phyloP scores from a whole-genome alignment of 2,888 invertebrate genomes.

The Eueremaeus valkanovi region DNA sequence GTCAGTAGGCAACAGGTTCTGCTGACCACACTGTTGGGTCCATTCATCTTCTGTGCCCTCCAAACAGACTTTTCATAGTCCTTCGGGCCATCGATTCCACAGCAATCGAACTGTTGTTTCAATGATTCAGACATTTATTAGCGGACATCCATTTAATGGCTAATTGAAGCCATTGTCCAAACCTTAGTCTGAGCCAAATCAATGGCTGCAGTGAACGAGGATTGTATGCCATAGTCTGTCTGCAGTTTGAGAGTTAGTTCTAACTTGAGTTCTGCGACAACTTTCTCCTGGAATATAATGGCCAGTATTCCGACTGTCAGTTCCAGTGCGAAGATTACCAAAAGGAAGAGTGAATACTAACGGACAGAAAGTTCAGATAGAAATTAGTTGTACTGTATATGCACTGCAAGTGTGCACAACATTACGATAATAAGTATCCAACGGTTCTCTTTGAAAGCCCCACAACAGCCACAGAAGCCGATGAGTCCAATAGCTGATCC shows the following conservation, averaged over 20 bases:
- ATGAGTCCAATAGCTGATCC: conserved; percentile 58
- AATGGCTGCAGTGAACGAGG: conserved; percentile 54
- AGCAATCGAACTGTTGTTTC: conserved; percentile 47
- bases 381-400: no score
- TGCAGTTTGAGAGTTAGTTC: conserved; percentile 52
- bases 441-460: conserved; percentile 57
- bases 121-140: no score
- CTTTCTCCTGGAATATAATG: conserved; percentile 52
- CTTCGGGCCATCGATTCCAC: conserved; percentile 45
- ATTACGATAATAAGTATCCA: conserved; percentile 55
- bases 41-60: conserved; percentile 39
- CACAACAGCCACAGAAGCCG: conserved; percentile 61
- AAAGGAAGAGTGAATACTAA: conserved; percentile 56
- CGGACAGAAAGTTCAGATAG: neutral
- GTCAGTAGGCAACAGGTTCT: conserved; percentile 46
- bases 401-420: neutral
- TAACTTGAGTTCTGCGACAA: conserved; percentile 51
- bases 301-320: conserved; percentile 53
- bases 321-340: conserved; percentile 55
- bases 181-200: conserved; percentile 50
- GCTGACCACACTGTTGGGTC: conserved; percentile 40
- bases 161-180: neutral
- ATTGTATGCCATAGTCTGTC: conserved; percentile 53
- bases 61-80: conserved; percentile 46
- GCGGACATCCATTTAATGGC: neutral